Evolutionary conservation across 1,140 invertebrate genomes (phyloP).

Genomic region (Amyelois transitella): DNA sequence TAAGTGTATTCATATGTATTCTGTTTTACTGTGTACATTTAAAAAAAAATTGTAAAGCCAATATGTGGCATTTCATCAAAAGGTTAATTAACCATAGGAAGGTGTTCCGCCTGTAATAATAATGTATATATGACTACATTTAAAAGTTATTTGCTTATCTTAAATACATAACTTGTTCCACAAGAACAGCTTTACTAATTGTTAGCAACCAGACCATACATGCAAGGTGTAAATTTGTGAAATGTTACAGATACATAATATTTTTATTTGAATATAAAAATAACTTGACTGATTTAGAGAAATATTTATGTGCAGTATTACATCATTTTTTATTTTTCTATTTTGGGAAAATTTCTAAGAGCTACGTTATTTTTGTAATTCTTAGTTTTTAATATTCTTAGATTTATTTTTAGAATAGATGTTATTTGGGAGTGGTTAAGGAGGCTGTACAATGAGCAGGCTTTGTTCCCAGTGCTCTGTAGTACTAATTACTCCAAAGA

Average conservation of each 20-base stretch:
- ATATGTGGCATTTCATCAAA: background rate
- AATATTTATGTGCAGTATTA: conserved; percentile 67
- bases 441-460: conserved; percentile 39
- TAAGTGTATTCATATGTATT: conserved; percentile 36
- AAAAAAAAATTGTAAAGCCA: background rate
- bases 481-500: conserved; percentile 51
- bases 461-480: conserved; percentile 44
- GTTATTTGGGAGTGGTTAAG: conserved; percentile 31
- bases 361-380: conserved; percentile 66
- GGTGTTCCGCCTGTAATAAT: background rate
- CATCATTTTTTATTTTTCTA: conserved; percentile 67
- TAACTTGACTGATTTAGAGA: conserved; percentile 66
- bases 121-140: conserved; percentile 32
- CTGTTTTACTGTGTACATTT: background rate
- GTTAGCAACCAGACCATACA: conserved; percentile 30
- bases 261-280: conserved; percentile 51
- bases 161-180: conserved; percentile 37
- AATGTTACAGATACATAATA: conserved; percentile 39
- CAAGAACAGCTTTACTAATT: conserved; percentile 49
- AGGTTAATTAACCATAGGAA: background rate
- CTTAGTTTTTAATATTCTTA: conserved; percentile 44
- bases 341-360: conserved; percentile 49
- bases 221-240: conserved; percentile 31
- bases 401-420: conserved; percentile 21
- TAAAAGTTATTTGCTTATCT: conserved; percentile 39